A percentile compares a stretch with the other conserved stretches of the same genome.
phyloP scores from a whole-genome alignment of 2,888 invertebrate genomes.

The Ennomos quercinarius region DNA sequence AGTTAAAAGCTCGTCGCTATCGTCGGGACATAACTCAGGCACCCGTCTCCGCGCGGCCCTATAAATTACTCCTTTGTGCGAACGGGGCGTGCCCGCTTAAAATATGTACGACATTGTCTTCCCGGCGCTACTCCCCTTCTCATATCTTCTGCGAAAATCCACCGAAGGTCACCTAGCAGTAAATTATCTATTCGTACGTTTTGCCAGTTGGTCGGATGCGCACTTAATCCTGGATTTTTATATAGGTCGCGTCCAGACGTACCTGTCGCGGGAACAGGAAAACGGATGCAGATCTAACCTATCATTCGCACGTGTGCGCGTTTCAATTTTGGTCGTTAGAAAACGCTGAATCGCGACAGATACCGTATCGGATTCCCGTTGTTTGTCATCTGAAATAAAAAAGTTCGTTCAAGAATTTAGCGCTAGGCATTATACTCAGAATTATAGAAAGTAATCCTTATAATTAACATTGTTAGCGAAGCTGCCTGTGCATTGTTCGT shows the following conservation, averaged over 20 bases:
- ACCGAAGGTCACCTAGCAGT: slow-evolving; percentile 70
- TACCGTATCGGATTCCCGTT: not conserved
- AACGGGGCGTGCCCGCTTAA: slow-evolving; percentile 81
- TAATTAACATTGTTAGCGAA: no score
- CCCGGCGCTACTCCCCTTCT: slow-evolving; percentile 70
- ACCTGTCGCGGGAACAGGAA: slow-evolving; percentile 43
- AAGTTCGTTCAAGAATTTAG: no score
- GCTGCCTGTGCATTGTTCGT: slow-evolving; percentile 6
- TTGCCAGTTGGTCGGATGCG: slow-evolving; percentile 54
- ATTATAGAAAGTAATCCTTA: no score
- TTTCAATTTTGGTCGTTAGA: slow-evolving; percentile 46
- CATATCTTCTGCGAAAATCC: slow-evolving; percentile 72
- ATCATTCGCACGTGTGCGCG: slow-evolving; percentile 56
- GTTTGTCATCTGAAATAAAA: no score
- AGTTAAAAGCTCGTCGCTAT: slow-evolving; percentile 86
- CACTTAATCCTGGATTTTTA: slow-evolving; percentile 60
- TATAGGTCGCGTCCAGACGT: slow-evolving; percentile 60
- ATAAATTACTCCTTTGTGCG: slow-evolving; percentile 84
- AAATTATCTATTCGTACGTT: slow-evolving; percentile 71
- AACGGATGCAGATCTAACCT: slow-evolving; percentile 44
- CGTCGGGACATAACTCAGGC: slow-evolving; percentile 82
- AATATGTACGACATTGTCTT: slow-evolving; percentile 85
- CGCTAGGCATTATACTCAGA: no score
- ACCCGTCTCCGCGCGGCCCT: slow-evolving; percentile 82
- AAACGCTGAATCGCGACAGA: slow-evolving; percentile 38